Conservation (phyloP, 2,888 invertebrate genomes). For the Lasioglossum morio region DNA sequence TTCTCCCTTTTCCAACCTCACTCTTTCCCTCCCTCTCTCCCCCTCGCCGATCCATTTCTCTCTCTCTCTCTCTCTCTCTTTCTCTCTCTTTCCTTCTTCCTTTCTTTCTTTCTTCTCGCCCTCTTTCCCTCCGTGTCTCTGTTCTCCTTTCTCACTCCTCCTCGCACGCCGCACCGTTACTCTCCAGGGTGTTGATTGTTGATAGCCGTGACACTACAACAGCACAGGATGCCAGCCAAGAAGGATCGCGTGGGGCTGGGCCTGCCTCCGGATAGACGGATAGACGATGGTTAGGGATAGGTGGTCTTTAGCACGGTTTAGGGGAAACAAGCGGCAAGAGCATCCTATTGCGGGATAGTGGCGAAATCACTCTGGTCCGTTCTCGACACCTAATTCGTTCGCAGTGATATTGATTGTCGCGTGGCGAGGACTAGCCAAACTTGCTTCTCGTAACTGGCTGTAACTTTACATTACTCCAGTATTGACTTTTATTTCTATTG, state of each 20-base stretch:
- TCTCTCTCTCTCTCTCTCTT: not conserved
- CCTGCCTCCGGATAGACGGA: slow-evolving; percentile 36
- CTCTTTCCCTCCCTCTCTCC: not conserved
- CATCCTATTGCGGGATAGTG: slow-evolving; percentile 31
- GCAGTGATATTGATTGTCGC: slow-evolving; percentile 1
- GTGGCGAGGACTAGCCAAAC: not conserved
- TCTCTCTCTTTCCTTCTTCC: not conserved
- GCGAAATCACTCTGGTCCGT: not conserved
- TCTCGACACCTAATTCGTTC: not conserved
- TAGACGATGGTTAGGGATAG: slow-evolving; percentile 52
- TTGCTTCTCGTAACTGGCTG: not conserved
- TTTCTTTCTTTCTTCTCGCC: slow-evolving; percentile 18
- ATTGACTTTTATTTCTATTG: not conserved
- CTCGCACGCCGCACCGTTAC: slow-evolving; percentile 17
- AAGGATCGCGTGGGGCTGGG: slow-evolving; percentile 21
- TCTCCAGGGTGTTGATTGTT: slow-evolving; percentile 69
- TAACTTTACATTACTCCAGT: not conserved
- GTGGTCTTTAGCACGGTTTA: slow-evolving; percentile 51
- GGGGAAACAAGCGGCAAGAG: slow-evolving; percentile 44
- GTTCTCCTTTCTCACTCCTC: not conserved
- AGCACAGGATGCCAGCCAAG: slow-evolving; percentile 35
- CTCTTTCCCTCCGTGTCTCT: not conserved
- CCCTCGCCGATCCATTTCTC: not conserved
- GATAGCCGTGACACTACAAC: slow-evolving; percentile 60
- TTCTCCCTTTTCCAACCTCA: slow-evolving; percentile 13